Evolutionary conservation across 2,113 vertebrate genomes (phyloP).

Genomic region (Psittacula cyanocephala): DNA sequence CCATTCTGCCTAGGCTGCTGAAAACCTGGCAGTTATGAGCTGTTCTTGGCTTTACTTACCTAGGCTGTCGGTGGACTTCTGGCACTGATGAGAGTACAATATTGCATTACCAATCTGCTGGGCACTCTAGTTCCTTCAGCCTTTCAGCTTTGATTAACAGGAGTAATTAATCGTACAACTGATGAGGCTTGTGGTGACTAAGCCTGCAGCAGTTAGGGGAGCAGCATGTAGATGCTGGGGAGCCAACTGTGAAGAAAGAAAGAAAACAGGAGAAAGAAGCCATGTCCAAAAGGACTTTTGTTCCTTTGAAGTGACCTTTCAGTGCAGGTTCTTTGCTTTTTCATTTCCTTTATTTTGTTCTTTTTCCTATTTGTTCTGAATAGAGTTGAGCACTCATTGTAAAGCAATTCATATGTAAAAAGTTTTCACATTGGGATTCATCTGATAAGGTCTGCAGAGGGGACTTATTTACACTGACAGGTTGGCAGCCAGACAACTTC

Average conservation of each 20-base stretch:
- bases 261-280: neutral
- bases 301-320: constrained; percentile 24
- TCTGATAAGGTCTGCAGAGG: constrained; percentile 40
- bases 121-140: neutral
- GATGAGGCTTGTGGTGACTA: neutral
- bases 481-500: constrained; percentile 59
- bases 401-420: constrained; percentile 58
- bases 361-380: constrained; percentile 1
- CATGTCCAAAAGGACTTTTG: neutral
- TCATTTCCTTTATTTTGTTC: constrained; percentile 16
- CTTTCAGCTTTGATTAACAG: constrained; percentile 22
- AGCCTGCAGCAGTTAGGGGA: neutral
- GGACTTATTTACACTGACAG: constrained; percentile 35
- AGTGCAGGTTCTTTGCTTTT: constrained; percentile 7
- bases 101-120: neutral
- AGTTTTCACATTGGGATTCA: constrained; percentile 38
- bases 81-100: neutral
- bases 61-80: neutral
- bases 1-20: neutral
- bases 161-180: constrained; percentile 10
- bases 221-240: neutral
- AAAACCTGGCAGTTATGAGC: neutral
- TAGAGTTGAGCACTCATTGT: neutral
- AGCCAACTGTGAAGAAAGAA: neutral
- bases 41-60: neutral